Base-by-base conservation (phyloP, 2,113 vertebrate species). In the Lates calcarifer region DNA sequence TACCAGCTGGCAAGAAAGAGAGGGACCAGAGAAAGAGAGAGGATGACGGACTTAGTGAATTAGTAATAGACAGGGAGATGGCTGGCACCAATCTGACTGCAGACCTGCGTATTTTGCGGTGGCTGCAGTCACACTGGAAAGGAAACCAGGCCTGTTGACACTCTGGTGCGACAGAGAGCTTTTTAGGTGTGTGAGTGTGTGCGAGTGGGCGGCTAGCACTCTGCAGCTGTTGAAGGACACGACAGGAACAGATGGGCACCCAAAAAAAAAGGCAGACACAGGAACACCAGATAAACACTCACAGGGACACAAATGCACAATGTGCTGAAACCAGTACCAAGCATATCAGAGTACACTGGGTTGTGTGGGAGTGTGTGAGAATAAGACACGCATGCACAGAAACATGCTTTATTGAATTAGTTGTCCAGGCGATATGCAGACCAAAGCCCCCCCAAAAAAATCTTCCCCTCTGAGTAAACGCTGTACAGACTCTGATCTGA, bases 191-290 rank as follows among this genome's bases (percentile, higher is more conserved):
- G 84, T 62, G 72, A 45, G 68, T 84, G 69, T 70, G 77, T 43
- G 76, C 4, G 60, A 82, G 84, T 79, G 76, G 83, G 85, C 13
- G 57, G 79, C 67, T 35, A 45, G 74, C 80, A 56, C 72, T 55
- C 57, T 84, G 83, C 88, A 91, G 86, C 90, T 90, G 90, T 80
- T 90, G 90, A 88, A 83, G 77, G 88, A 89, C 85, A 81, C 6
- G 64, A 62, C 49, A 24, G 56, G 75, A 89, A 83, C 91, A 92
- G 90, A 92, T 91, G 90, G 81, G 33, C 31, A 55, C 43, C 22
- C 8, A 37, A 31, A 64, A 79, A 78, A 69, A 28, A 56, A 31
- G 56, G 2, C 24, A 47, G 3, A 74, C 37, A 73, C 1, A 7
- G n/a, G 58, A 61, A 82, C 56, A 69, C 49, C 45, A 68, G 39